A percentile compares a stretch with the other conserved stretches of the same genome.
Conservation (phyloP, 2,797 vertebrate species). For the Poecilia velifera region DNA sequence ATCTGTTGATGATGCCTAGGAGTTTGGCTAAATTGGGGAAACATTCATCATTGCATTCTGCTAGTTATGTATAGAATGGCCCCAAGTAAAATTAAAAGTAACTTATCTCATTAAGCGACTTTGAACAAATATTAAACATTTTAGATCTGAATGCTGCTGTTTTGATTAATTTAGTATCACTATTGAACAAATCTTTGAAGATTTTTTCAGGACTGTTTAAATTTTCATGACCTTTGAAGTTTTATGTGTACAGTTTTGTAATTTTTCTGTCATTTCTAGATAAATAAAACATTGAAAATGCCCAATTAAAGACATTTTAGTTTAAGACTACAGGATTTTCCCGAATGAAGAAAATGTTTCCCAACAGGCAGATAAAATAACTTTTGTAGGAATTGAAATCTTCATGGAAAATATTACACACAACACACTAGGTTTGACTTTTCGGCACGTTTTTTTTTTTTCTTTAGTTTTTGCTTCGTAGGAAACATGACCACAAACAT, state of each 20-base stretch:
- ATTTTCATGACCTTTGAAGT: background rate
- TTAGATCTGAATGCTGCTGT: background rate
- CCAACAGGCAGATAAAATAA: background rate
- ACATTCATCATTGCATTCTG: background rate
- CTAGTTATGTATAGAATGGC: background rate
- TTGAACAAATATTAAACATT: background rate
- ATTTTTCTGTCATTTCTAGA: background rate
- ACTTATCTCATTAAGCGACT: background rate
- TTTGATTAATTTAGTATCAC: background rate
- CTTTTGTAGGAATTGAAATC: background rate
- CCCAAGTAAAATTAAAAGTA: background rate
- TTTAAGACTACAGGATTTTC: background rate
- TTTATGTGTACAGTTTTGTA: background rate
- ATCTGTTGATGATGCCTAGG: background rate
- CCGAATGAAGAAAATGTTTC: background rate
- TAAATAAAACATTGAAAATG: background rate
- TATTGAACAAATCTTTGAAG: background rate
- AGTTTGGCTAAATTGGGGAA: background rate
- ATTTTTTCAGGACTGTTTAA: background rate
- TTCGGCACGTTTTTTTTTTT: background rate
- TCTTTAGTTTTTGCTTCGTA: background rate
- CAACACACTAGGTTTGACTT: background rate
- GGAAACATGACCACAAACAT: background rate
- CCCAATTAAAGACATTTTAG: background rate
- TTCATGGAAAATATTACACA: background rate